Percentiles rank a stretch among this genome's conserved stretches.
Conservation (phyloP, 2,113 vertebrate species). For the Catharus minimus region DNA sequence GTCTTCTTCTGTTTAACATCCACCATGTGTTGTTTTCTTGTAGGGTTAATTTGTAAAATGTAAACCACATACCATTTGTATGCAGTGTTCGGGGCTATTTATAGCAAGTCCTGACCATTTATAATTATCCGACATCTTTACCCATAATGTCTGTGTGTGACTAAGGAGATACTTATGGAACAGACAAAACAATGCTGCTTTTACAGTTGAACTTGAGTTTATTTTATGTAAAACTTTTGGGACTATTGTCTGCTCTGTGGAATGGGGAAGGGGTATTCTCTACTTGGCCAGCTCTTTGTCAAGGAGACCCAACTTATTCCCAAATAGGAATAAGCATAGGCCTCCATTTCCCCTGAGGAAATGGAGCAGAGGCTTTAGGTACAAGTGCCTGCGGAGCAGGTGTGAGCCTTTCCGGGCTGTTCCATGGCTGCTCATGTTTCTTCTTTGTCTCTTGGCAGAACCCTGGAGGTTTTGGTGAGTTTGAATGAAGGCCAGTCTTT, state of each 20-base stretch:
- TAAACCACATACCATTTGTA: constrained; percentile 59
- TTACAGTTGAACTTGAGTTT: background rate
- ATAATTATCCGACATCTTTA: constrained; percentile 60
- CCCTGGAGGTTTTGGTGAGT: constrained; percentile 89
- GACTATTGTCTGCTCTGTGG: background rate
- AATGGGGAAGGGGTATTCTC: background rate
- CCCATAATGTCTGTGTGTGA: constrained; percentile 15
- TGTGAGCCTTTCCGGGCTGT: background rate
- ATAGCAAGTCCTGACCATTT: constrained; percentile 56
- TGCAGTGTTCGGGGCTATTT: constrained; percentile 48
- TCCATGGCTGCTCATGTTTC: background rate
- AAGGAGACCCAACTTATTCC: background rate
- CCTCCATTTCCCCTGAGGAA: background rate
- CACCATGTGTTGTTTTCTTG: constrained; percentile 63
- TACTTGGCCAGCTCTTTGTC: background rate
- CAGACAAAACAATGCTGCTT: constrained; percentile 15
- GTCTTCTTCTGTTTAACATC: constrained; percentile 59
- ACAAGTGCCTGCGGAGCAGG: accelerated
- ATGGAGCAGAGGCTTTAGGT: background rate
- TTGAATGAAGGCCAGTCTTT: constrained; percentile 85
- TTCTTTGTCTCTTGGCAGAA: constrained; percentile 73
- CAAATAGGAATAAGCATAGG: background rate
- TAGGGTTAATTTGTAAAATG: constrained; percentile 67
- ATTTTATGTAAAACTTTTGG: background rate
- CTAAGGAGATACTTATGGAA: constrained; percentile 9